Evolutionary conservation across 2,113 vertebrate species (phyloP), one percentile per base, ranked within the genome.

Genomic region (Lethenteron reissneri): DNA sequence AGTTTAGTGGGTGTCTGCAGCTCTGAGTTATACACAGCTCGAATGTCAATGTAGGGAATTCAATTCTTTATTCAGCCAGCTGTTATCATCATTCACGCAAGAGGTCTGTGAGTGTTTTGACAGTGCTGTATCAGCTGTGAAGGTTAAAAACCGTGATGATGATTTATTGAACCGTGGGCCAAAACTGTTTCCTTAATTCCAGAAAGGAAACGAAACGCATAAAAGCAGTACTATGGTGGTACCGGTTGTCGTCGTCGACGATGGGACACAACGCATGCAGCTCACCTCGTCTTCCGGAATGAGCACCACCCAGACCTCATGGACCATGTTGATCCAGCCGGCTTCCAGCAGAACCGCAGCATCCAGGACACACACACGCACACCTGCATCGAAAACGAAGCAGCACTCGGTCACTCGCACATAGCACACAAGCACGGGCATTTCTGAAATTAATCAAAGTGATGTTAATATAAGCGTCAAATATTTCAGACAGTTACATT

Each of bases 281-380:
- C 64, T 11, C 64, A 68, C 64, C 64, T 68, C 64, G 21, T 68
- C n/a, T 68, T 68, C 64, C n/a, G 64, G n/a, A 68, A 68, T 68
- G 64, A 68, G 8, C 11, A 21, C n/a, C n/a, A 68, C 64, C 64
- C 64, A 68, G 9, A 68, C 64, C 21, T 68, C 64, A 68, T 68
- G 64, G n/a, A 11, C 64, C 64, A 68, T 68, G 11, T 68, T 21
- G n/a, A 21, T 17, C 64, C 64, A 68, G 64, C 64, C 64, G 11
- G 64, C 64, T 25, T 68, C 64, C 25, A 68, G 25, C n/a, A 68
- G 11, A 68, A 68, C 64, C n/a, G 64, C 64, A 17, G 64, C 64
- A 68, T 68, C 64, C 64, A 68, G 11, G n/a, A 68, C 21, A 21
- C 64, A 68, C 64, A 68, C 64, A 68, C 21, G n/a, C 11, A 9